phyloP scores from a whole-genome alignment of 1,140 invertebrate genomes.

The Leucophenga varia region DNA sequence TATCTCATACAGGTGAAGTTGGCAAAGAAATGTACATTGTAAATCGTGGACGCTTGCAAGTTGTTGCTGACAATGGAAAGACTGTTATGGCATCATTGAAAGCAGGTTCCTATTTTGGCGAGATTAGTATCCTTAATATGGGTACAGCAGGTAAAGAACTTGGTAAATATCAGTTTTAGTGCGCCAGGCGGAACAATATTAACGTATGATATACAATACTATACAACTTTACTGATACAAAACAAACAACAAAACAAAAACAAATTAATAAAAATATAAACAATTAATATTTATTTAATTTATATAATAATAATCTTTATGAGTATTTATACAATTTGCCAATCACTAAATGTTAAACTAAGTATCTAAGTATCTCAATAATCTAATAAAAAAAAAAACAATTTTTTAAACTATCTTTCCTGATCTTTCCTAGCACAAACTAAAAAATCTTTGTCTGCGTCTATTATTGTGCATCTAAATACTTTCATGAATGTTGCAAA shows the following conservation, averaged over 20 bases:
- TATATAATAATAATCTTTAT: too few relatives aligned
- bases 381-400: too few relatives aligned
- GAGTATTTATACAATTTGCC: too few relatives aligned
- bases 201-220: constrained; percentile 18
- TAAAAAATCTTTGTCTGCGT: too few relatives aligned
- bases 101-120: constrained; percentile 98
- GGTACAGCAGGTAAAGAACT: constrained; percentile 96
- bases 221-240: constrained; percentile 19
- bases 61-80: constrained; percentile 95
- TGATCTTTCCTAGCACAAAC: too few relatives aligned
- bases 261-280: constrained; percentile 7
- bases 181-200: constrained; percentile 60
- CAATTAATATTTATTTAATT: too few relatives aligned
- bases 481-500: too few relatives aligned
- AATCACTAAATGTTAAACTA: too few relatives aligned
- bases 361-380: too few relatives aligned
- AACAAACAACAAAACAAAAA: constrained; percentile 20
- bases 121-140: constrained; percentile 99
- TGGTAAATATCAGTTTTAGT: constrained; percentile 79
- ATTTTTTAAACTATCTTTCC: too few relatives aligned
- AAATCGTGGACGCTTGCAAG: constrained; percentile 92
- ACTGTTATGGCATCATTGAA: constrained; percentile 95
- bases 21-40: constrained; percentile 99
- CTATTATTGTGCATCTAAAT: too few relatives aligned
- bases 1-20: constrained; percentile 88